Conservation (phyloP, 2,113 vertebrate species). For the Malaclemys terrapin region DNA sequence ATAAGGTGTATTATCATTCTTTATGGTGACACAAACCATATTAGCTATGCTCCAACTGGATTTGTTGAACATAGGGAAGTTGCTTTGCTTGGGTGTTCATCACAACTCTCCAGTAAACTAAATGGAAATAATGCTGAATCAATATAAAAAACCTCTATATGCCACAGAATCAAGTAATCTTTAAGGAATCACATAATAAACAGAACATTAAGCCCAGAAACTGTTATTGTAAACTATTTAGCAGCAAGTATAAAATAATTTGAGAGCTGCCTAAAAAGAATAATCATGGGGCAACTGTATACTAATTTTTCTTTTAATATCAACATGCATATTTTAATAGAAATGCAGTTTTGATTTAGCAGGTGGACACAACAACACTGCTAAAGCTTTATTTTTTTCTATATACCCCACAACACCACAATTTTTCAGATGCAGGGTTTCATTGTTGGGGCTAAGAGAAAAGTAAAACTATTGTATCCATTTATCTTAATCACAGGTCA, state of each 20-base stretch:
- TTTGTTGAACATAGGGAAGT: conserved; percentile 82
- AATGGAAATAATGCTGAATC: conserved; percentile 80
- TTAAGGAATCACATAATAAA: conserved; percentile 57
- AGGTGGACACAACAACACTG: not conserved
- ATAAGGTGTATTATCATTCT: conserved; percentile 88
- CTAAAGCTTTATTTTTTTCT: not conserved
- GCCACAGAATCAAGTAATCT: conserved; percentile 67
- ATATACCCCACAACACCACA: not conserved
- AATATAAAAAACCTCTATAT: conserved; percentile 63
- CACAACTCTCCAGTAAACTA: conserved; percentile 82
- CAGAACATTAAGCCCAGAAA: conserved; percentile 52
- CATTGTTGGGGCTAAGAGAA: not conserved
- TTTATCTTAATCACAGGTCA: conserved; percentile 13
- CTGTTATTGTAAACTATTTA: conserved; percentile 38
- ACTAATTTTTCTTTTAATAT: not conserved
- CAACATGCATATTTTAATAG: conserved; percentile 29
- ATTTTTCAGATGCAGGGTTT: not conserved
- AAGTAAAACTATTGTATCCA: not conserved
- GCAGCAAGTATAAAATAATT: conserved; percentile 66
- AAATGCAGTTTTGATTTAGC: not conserved
- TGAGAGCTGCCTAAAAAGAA: conserved; percentile 50
- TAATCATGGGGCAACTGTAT: not conserved
- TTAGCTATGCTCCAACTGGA: conserved; percentile 87
- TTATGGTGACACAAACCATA: conserved; percentile 87
- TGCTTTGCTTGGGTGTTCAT: conserved; percentile 82